Percentiles rank a stretch among this genome's conserved stretches.
phyloP scores from a whole-genome alignment of 2,888 invertebrate genomes.

The Argynnis bischoffii region DNA sequence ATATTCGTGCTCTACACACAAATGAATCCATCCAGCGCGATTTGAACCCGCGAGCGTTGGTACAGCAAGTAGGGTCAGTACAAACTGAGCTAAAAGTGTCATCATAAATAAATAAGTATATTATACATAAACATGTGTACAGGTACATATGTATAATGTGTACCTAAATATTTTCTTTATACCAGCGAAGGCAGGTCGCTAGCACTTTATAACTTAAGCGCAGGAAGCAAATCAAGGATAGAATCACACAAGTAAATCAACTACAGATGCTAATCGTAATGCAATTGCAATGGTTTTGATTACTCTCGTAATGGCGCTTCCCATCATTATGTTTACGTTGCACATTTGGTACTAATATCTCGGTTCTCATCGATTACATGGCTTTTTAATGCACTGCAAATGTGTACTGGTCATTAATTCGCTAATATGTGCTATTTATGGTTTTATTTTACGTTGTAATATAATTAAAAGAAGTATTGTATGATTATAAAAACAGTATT shows the following conservation, averaged over 20 bases:
- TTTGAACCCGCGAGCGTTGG: too few relatives aligned
- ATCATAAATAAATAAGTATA: too few relatives aligned
- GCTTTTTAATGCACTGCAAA: slow-evolving; percentile 30
- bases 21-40: too few relatives aligned
- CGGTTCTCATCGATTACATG: slow-evolving; percentile 48
- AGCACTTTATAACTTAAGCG: neutral
- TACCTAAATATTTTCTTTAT: too few relatives aligned
- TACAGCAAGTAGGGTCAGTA: too few relatives aligned
- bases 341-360: slow-evolving; percentile 53
- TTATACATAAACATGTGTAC: too few relatives aligned
- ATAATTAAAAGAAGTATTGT: neutral
- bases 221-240: neutral
- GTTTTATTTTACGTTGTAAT: neutral
- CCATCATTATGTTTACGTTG: slow-evolving; percentile 48
- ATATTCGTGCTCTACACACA: too few relatives aligned
- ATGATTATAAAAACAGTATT: too few relatives aligned
- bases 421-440: slow-evolving; percentile 1
- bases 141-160: too few relatives aligned
- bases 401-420: slow-evolving; percentile 24
- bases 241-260: neutral
- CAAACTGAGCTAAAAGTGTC: too few relatives aligned
- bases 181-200: too few relatives aligned
- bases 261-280: slow-evolving; percentile 22
- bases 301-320: slow-evolving; percentile 42
- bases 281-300: slow-evolving; percentile 28